A percentile compares a stretch with the other conserved stretches of the same genome.
Conservation (phyloP, 2,888 invertebrate species). For the Keiferia lycopersicella region DNA sequence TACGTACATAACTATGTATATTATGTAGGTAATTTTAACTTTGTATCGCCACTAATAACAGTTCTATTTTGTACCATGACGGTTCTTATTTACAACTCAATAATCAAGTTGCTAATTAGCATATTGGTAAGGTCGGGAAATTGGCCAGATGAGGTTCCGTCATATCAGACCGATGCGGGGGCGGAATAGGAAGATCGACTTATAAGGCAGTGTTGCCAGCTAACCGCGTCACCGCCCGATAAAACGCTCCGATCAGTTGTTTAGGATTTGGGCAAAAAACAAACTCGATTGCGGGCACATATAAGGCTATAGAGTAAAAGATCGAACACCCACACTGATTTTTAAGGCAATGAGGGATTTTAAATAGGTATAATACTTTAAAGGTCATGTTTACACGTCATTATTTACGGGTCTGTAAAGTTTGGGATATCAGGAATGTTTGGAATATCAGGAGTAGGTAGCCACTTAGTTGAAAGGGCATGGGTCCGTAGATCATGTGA, state of each 20-base stretch:
- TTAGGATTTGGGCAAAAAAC: slow-evolving; percentile 61
- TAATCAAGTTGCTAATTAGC: slow-evolving; percentile 43
- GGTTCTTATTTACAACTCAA: slow-evolving; percentile 19
- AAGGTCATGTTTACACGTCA: slow-evolving; percentile 20
- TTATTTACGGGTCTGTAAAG: not conserved
- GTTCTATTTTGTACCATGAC: slow-evolving; percentile 13
- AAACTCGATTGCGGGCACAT: slow-evolving; percentile 60
- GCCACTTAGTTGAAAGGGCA: not conserved
- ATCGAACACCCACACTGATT: slow-evolving; percentile 53
- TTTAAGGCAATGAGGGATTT: slow-evolving; percentile 37
- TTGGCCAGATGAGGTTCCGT: slow-evolving; percentile 53
- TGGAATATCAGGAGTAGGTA: too few relatives aligned
- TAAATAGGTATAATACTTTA: slow-evolving; percentile 33
- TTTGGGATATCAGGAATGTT: not conserved
- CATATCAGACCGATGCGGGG: slow-evolving; percentile 61
- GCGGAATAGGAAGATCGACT: slow-evolving; percentile 74
- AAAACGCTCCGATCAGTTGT: slow-evolving; percentile 50
- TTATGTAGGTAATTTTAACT: too few relatives aligned
- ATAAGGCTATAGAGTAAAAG: slow-evolving; percentile 69
- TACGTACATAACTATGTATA: too few relatives aligned
- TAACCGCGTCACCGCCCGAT: slow-evolving; percentile 69
- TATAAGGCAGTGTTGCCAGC: slow-evolving; percentile 57
- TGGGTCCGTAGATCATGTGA: too few relatives aligned
- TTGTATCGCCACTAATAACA: slow-evolving; percentile 8
- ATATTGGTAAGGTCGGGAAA: slow-evolving; percentile 61